A percentile compares a stretch with the other conserved stretches of the same genome.
Conservation (phyloP, 2,888 invertebrate genomes). For the Epirrhoe alternata region DNA sequence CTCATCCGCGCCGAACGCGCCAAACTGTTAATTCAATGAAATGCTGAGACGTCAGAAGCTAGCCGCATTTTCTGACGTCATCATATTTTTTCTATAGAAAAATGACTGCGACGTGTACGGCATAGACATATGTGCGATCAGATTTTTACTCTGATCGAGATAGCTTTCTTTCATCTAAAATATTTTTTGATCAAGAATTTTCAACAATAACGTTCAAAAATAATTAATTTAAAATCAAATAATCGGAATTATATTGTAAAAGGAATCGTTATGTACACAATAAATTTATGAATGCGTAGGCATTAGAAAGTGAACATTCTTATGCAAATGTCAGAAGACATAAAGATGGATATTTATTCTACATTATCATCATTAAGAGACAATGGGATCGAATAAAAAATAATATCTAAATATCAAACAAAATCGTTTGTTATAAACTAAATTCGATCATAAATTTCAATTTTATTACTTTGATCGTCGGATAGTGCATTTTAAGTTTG, state of each 20-base stretch:
- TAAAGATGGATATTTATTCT: constrained; percentile 39
- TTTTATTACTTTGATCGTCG: constrained; percentile 28
- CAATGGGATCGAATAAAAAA: constrained; percentile 11
- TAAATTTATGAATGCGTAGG: constrained; percentile 41
- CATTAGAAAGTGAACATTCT: constrained; percentile 45
- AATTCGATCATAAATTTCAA: constrained; percentile 7
- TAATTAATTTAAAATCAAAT: constrained; percentile 19
- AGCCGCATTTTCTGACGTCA: too few species aligned
- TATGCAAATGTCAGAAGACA: constrained; percentile 43
- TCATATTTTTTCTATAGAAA: too few species aligned
- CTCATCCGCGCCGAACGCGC: too few species aligned
- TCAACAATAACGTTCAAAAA: not conserved
- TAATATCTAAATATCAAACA: constrained; percentile 17
- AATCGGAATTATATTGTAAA: constrained; percentile 28
- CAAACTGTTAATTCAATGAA: too few species aligned
- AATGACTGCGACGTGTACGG: too few species aligned
- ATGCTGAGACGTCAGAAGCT: too few species aligned
- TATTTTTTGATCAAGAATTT: not conserved
- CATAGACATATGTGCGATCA: too few species aligned
- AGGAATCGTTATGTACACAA: constrained; percentile 31
- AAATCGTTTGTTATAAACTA: constrained; percentile 24
- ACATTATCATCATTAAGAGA: constrained; percentile 34
- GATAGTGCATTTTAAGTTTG: constrained; percentile 24
- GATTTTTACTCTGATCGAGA: too few species aligned
- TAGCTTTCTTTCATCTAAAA: not conserved